Evolutionary conservation across 2,888 invertebrate genomes (phyloP).

Genomic region (Melinopterus prodromus): DNA sequence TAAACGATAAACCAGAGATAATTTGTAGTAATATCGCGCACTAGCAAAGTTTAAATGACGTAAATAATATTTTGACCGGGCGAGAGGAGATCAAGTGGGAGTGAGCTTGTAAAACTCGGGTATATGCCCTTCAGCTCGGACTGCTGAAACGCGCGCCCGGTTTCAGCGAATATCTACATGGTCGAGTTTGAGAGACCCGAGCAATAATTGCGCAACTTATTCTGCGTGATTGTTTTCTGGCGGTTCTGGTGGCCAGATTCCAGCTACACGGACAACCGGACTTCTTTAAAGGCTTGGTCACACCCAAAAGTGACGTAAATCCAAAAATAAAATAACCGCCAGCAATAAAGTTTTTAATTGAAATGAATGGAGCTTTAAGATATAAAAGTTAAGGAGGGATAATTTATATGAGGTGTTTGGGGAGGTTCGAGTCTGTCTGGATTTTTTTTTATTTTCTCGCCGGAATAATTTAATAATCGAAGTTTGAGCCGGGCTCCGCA

Average conservation of each 20-base stretch:
- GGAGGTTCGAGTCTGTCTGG: background rate
- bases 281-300: background rate
- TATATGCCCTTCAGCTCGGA: background rate
- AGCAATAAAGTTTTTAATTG: background rate
- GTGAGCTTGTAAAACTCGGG: background rate
- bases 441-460: constrained; percentile 12
- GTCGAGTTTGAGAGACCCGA: background rate
- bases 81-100: background rate
- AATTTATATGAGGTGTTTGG: constrained; percentile 4
- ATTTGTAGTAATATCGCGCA: background rate
- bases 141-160: background rate
- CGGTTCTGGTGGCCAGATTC: background rate
- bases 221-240: background rate
- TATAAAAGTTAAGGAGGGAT: background rate
- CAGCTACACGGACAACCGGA: background rate
- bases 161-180: background rate
- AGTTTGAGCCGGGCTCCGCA: background rate
- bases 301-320: no score
- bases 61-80: background rate
- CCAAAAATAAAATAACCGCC: background rate
- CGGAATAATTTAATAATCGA: constrained; percentile 23
- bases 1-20: background rate
- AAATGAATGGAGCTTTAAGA: background rate
- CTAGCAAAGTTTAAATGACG: background rate
- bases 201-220: background rate